phyloP scores from a whole-genome alignment of 2,888 invertebrate species.

The Tortricodes alternella region DNA sequence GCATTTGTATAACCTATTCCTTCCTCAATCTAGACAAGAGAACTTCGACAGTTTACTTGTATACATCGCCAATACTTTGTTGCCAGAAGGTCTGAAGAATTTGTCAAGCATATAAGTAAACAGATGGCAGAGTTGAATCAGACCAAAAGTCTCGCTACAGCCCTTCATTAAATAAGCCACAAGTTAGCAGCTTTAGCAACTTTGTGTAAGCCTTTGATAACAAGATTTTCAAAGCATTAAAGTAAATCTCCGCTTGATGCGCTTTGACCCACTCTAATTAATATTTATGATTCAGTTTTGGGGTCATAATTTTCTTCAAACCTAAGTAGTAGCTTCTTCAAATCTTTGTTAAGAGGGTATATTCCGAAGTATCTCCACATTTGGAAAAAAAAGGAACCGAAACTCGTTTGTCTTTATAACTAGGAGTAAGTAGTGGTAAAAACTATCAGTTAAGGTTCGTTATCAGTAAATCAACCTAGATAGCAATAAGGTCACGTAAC shows the following conservation, averaged over 20 bases:
- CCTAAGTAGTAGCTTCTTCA: too few relatives aligned
- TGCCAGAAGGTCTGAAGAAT: too few relatives aligned
- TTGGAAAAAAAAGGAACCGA: too few relatives aligned
- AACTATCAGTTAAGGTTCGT: too few relatives aligned
- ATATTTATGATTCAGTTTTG: neutral
- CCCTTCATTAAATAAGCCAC: neutral
- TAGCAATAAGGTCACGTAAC: too few relatives aligned
- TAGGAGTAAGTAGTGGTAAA: too few relatives aligned
- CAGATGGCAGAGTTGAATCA: neutral
- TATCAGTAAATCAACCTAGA: too few relatives aligned
- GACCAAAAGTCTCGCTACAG: neutral
- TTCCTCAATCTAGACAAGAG: neutral
- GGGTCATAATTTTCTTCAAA: neutral
- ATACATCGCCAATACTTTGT: neutral
- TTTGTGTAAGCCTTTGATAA: neutral
- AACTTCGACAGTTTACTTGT: neutral
- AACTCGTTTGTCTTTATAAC: too few relatives aligned
- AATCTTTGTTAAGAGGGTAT: neutral
- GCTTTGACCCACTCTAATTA: neutral
- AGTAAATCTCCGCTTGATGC: neutral
- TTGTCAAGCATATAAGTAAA: neutral
- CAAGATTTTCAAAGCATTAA: neutral
- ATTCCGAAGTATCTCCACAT: too few relatives aligned
- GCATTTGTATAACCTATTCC: neutral
- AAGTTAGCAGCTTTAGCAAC: neutral